Evolutionary conservation across 2,888 invertebrate species (phyloP), one percentile per base, ranked within the genome.

Genomic region (Synanthedon vespiformis): DNA sequence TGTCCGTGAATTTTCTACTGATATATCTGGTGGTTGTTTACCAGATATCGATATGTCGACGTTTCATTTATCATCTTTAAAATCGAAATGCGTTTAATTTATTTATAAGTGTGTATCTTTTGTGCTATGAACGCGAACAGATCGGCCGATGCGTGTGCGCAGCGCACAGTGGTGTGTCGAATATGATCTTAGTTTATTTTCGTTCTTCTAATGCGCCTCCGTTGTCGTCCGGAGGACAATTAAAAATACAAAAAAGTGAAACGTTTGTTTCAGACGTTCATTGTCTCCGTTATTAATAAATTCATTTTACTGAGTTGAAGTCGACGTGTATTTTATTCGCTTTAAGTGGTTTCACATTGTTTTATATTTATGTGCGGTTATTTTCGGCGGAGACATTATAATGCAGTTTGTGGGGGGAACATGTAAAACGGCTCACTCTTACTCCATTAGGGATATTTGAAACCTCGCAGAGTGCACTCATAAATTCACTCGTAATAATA

Each of bases 311-410:
- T 68, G 86, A 85, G 85, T 80, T 77, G 83, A 81, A 82, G 82
- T 77, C 74, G 84, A 84, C 84, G 80, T 87, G 85, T 85, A 85
- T 86, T 87, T 87, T 87, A 87, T 87, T 86, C 86, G 84, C 86
- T 87, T 85, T 87, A 87, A 87, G 87, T 87, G 87, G 87, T 86
- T 85, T 86, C 85, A 87, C 87, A 86, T 87, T 87, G 85, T 85
- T 86, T 87, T 85, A 82, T 86, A 86, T 87, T 87, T 86, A 87
- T 87, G 86, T 85, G 83, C 73, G 80, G 83, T 82, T 87, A 87
- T 87, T 87, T 87, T 85, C 71, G 84, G 79, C 77, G 68, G 74
- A 75, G 78, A 83, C 87, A 82, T 87, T 84, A 86, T 87, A 84
- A 85, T 82, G 83, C 83, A 81, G 84, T 83, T 85, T 83, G 86